Percentiles rank a stretch among this genome's conserved stretches.
phyloP scores from a whole-genome alignment of 2,888 invertebrate species.

The Diploptera punctata region DNA sequence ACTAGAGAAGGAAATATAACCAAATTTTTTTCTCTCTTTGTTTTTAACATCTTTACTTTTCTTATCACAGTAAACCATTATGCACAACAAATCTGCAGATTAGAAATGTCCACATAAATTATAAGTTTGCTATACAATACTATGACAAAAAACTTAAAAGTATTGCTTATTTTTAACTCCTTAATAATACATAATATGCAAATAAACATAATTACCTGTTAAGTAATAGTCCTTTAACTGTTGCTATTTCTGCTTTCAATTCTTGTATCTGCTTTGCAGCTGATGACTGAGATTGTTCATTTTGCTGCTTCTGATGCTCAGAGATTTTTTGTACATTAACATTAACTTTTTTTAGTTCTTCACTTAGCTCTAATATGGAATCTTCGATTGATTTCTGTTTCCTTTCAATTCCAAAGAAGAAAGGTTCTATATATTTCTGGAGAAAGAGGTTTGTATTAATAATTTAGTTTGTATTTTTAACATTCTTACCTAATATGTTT shows the following conservation, averaged over 20 bases:
- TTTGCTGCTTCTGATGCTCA: slow-evolving; percentile 20
- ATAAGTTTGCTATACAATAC: too few relatives aligned
- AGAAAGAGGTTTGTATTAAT: slow-evolving; percentile 33
- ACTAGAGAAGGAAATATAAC: too few relatives aligned
- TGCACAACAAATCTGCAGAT: too few relatives aligned
- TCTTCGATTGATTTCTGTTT: slow-evolving; percentile 71
- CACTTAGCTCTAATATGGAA: slow-evolving; percentile 69
- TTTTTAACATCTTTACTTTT: too few relatives aligned
- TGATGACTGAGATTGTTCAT: slow-evolving; percentile 50
- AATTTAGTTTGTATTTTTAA: not conserved
- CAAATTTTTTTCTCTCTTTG: too few relatives aligned
- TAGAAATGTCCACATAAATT: too few relatives aligned
- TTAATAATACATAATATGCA: too few relatives aligned
- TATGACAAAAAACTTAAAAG: too few relatives aligned
- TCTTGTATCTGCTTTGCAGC: slow-evolving; percentile 67
- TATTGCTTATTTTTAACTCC: too few relatives aligned
- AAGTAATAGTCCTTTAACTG: slow-evolving; percentile 75
- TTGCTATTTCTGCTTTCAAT: slow-evolving; percentile 72
- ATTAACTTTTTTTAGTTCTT: slow-evolving; percentile 69
- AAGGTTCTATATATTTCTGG: slow-evolving; percentile 68
- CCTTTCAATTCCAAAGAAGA: slow-evolving; percentile 69
- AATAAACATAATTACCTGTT: too few relatives aligned
- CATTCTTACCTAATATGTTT: too few relatives aligned
- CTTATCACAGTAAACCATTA: too few relatives aligned
- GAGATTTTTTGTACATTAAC: slow-evolving; percentile 63